A percentile compares a stretch with the other conserved stretches of the same genome.
phyloP scores from a whole-genome alignment of 30 jellyfish, hydroid and myxozoan species.

The Cassiopea andromeda region DNA sequence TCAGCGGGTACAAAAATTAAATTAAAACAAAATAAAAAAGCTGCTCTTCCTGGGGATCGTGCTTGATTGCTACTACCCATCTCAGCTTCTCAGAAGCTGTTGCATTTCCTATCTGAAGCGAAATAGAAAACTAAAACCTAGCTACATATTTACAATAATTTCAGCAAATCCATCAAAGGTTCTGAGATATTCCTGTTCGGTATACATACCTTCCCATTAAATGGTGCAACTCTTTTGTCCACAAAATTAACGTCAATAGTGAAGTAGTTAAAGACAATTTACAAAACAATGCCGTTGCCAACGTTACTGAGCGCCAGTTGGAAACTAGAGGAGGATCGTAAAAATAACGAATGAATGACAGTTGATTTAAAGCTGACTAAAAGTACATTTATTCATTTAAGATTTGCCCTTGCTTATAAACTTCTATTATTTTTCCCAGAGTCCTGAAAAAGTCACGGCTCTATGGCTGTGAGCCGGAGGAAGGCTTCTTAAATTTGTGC shows the following conservation, averaged over 20 bases:
- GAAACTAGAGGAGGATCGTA: neutral
- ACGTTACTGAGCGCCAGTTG: constrained; percentile 32
- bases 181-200: neutral
- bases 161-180: neutral
- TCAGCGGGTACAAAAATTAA: no score
- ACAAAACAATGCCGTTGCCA: constrained; percentile 49
- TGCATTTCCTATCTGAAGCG: neutral
- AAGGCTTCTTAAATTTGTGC: no score
- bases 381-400: no score
- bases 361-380: no score
- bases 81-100: no score
- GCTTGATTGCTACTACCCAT: no score
- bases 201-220: constrained; percentile 42
- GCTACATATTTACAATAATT: neutral
- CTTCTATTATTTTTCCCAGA: no score
- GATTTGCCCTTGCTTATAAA: no score
- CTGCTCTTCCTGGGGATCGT: no score
- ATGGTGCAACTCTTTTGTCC: constrained; percentile 62
- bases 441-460: no score
- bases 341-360: neutral
- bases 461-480: no score
- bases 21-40: no score
- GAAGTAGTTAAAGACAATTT: constrained; percentile 39
- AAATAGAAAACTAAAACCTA: neutral
- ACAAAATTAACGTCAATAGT: constrained; percentile 16